phyloP scores from a whole-genome alignment of 1,140 invertebrate species.

The Brachystomella parvula region DNA sequence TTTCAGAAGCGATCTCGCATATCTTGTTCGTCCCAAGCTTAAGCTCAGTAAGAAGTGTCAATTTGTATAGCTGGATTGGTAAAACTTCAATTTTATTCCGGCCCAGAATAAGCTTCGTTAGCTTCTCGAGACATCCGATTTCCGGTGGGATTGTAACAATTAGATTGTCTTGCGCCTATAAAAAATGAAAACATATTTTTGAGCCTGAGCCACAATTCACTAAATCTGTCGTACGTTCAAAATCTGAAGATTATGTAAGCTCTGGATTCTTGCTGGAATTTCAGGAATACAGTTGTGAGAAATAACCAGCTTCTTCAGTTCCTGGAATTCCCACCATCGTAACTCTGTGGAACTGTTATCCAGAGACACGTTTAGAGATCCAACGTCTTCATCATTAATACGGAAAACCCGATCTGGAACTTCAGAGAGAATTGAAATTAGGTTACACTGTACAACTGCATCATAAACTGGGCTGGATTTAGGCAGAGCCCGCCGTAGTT shows the following conservation, averaged over 20 bases:
- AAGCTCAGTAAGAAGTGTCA: conserved; percentile 41
- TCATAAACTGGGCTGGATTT: neutral
- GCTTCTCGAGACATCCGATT: conserved; percentile 23
- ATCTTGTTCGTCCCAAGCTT: conserved; percentile 47
- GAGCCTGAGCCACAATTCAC: neutral
- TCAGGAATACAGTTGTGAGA: conserved; percentile 47
- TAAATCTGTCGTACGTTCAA: conserved; percentile 47
- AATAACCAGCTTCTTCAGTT: conserved; percentile 48
- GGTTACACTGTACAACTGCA: neutral
- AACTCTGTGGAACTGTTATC: conserved; percentile 44
- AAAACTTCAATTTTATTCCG: conserved; percentile 46
- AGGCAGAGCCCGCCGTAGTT: too few relatives aligned
- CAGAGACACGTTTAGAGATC: conserved; percentile 43
- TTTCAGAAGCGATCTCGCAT: conserved; percentile 39
- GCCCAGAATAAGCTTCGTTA: conserved; percentile 44
- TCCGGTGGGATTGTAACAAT: conserved; percentile 27
- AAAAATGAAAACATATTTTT: neutral
- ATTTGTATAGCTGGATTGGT: conserved; percentile 36
- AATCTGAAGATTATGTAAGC: conserved; percentile 44
- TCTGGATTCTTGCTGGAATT: conserved; percentile 45
- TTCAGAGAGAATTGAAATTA: conserved; percentile 28
- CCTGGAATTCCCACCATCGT: conserved; percentile 52
- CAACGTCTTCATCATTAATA: conserved; percentile 46
- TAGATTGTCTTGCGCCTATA: conserved; percentile 37
- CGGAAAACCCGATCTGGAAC: conserved; percentile 49